Base-by-base conservation (phyloP, 2,113 vertebrate genomes). In the Sylvia atricapilla region DNA sequence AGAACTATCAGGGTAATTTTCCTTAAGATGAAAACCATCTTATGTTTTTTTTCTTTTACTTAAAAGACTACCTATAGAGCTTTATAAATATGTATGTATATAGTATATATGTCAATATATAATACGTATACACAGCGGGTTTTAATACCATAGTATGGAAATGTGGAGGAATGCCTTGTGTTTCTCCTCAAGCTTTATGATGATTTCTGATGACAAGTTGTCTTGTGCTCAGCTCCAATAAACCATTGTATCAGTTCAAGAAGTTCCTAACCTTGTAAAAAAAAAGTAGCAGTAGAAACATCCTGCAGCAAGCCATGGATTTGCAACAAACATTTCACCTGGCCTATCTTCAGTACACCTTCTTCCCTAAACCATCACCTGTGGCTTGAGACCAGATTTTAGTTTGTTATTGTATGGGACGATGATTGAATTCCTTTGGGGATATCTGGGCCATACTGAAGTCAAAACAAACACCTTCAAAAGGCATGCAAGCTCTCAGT, bases 391-490 rank as follows among this genome's bases (percentile, higher is more conserved):
- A 75, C 1, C 23, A 63, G 8, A 53, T 68, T 79, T 77, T 64
- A 66, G 43, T 78, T 89, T 1, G 0, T 44, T 37, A 3, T 17
- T 50, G 6, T 46, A 16, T 17, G 25, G 24, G 30, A 83, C 59
- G 58, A 64, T 11, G 12, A 50, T 18, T 73, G 44, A 79, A 76
- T 39, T 78, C 23, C 15, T 6, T 25, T 68, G 62, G 23, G 18
- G 23, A 56, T 46, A 73, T 64, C 53, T 44, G 22, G 13, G 59
- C 21, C 2, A 3, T 0, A 1, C 0, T 21, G 3, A 76, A 89
- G 44, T 39, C 67, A 69, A 72, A 95, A 87, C 10, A 27, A 75
- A 49, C 2, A 2, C 16, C 15, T 84, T 84, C 41, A 84, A 74
- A 69, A 78, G 30, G 33, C 16, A 78, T 15, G 15, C 8, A 74